A percentile compares a stretch with the other conserved stretches of the same genome.
Conservation (phyloP, 2,113 vertebrate species). For the Pelmatolapia mariae region DNA sequence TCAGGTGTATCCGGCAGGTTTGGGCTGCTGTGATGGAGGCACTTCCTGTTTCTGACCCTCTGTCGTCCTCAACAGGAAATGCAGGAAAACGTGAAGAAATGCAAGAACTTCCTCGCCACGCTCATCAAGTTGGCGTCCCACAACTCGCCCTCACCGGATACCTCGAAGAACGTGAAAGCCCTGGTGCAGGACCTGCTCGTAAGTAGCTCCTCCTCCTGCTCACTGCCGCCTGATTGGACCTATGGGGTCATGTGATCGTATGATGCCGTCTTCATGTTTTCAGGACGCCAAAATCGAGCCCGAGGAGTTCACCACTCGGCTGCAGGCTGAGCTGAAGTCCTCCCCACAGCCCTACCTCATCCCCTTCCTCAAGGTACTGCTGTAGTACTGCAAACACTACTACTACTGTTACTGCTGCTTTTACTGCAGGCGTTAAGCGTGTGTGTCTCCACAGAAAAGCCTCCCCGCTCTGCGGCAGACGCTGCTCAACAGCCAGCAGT, state of each 20-base stretch:
- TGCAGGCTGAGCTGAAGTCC: constrained; percentile 85
- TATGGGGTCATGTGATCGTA: not conserved
- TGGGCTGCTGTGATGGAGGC: not conserved
- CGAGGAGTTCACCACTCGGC: constrained; percentile 84
- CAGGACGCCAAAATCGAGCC: constrained; percentile 88
- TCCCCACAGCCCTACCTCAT: constrained; percentile 88
- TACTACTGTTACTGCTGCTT: not conserved
- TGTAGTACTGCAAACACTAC: accelerated
- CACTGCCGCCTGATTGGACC: not conserved
- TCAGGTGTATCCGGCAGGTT: not conserved
- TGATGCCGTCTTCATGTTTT: not conserved
- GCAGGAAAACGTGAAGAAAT: constrained; percentile 89
- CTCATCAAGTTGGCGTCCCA: constrained; percentile 86
- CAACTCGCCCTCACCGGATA: constrained; percentile 82
- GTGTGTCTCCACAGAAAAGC: constrained; percentile 74
- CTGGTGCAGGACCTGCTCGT: constrained; percentile 86
- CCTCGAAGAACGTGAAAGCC: constrained; percentile 83
- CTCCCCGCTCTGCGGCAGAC: constrained; percentile 83
- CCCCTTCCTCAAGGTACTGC: constrained; percentile 81
- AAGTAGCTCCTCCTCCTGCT: constrained; percentile 7
- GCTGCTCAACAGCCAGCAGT: constrained; percentile 79
- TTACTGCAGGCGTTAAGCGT: not conserved
- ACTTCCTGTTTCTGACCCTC: not conserved
- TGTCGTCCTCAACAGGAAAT: constrained; percentile 70
- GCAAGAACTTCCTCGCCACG: constrained; percentile 84